Conservation (phyloP, 2,113 vertebrate species). For the Halcyon senegalensis region DNA sequence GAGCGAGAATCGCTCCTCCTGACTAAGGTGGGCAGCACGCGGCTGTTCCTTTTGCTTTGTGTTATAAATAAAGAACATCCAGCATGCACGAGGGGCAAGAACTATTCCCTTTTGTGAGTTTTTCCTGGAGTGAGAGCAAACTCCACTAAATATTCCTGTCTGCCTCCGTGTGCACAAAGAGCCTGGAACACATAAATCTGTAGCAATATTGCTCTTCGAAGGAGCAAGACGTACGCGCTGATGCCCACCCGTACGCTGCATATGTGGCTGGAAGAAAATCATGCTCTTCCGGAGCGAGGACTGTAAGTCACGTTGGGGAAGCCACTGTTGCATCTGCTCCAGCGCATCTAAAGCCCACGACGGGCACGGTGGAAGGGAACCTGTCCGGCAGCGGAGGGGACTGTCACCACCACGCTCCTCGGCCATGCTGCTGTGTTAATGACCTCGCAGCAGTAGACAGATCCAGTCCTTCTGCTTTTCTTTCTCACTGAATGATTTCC, state of each 20-base stretch:
- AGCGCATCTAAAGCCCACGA: accelerated
- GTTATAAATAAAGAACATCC: neutral
- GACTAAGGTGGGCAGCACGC: neutral
- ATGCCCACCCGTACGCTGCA: accelerated
- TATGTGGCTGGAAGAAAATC: accelerated
- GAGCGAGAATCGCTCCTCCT: neutral
- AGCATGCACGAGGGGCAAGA: neutral
- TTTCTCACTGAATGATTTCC: constrained; percentile 79
- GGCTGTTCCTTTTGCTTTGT: neutral
- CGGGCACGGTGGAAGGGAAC: neutral
- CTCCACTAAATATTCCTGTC: constrained; percentile 55
- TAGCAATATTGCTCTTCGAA: neutral
- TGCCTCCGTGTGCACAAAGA: neutral
- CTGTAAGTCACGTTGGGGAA: neutral
- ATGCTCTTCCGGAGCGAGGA: neutral
- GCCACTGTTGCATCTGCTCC: accelerated
- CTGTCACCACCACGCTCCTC: neutral
- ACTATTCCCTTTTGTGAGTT: constrained; percentile 56
- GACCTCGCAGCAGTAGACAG: constrained; percentile 72
- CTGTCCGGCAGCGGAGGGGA: neutral
- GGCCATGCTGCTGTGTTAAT: constrained; percentile 61
- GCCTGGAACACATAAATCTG: constrained; percentile 23
- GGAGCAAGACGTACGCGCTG: neutral
- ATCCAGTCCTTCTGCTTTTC: constrained; percentile 75
- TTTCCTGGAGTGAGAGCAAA: constrained; percentile 57